phyloP scores from a whole-genome alignment of 1,140 invertebrate genomes.

The Drosophila gunungcola region DNA sequence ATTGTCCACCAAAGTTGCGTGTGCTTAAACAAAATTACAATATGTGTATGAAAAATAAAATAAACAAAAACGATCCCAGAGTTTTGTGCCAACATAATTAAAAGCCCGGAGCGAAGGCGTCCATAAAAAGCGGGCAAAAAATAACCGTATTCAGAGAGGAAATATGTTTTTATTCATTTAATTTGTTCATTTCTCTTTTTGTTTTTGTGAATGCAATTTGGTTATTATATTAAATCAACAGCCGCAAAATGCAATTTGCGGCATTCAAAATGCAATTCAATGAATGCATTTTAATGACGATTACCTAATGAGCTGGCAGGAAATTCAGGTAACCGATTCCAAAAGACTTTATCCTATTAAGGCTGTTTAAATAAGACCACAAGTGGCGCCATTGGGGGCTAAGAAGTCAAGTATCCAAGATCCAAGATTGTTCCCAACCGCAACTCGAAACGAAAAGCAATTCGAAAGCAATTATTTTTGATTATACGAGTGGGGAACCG shows the following conservation, averaged over 20 bases:
- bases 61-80: slow-evolving; percentile 30
- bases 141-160: slow-evolving; percentile 10
- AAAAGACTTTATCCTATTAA: slow-evolving; percentile 17
- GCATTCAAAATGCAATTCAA: slow-evolving; percentile 24
- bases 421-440: slow-evolving; percentile 5
- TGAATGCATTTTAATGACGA: slow-evolving; percentile 41
- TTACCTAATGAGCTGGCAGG: slow-evolving; percentile 36
- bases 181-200: slow-evolving; percentile 9
- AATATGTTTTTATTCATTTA: slow-evolving; percentile 35
- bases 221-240: slow-evolving; percentile 59
- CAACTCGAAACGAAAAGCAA: slow-evolving; percentile 65
- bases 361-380: slow-evolving; percentile 16
- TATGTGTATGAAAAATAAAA: slow-evolving; percentile 21
- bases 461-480: slow-evolving; percentile 72
- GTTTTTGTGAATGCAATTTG: slow-evolving; percentile 23
- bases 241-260: slow-evolving; percentile 51
- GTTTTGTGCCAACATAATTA: slow-evolving; percentile 61
- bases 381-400: slow-evolving; percentile 20
- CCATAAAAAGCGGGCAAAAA: slow-evolving; percentile 25
- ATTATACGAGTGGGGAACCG: slow-evolving; percentile 47
- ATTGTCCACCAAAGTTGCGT: slow-evolving; percentile 34
- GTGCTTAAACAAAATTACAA: slow-evolving; percentile 40
- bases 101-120: slow-evolving; percentile 32
- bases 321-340: neutral
- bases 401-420: slow-evolving; percentile 1